A percentile compares a stretch with the other conserved stretches of the same genome.
These are phyloP conservation scores for Melanchra persicariae DNA, from an alignment of 2,888 invertebrate species.

Conservation along the genomic window DNA sequence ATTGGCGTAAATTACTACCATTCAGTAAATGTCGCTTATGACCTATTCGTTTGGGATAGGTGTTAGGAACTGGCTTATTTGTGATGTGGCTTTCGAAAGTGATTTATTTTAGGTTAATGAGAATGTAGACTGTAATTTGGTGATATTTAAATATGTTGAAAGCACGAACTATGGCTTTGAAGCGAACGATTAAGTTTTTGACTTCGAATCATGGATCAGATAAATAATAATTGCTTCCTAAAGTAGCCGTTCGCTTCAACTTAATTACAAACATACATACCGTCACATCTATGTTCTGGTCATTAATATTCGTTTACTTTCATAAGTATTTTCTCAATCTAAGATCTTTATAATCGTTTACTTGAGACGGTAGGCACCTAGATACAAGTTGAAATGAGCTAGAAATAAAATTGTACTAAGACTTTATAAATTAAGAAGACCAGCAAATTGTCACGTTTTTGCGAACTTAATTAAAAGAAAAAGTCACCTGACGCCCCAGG, in stretches of 20 bases:
- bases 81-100: slow-evolving; percentile 29
- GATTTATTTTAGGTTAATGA: slow-evolving; percentile 23
- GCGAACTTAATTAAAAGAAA: slow-evolving; percentile 34
- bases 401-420: not conserved
- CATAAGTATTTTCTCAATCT: too few species aligned
- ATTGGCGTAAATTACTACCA: slow-evolving; percentile 62
- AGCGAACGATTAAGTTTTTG: too few species aligned
- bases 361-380: not conserved
- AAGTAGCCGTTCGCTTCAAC: too few species aligned
- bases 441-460: not conserved
- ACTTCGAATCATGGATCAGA: too few species aligned
- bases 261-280: too few species aligned
- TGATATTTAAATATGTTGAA: not conserved
- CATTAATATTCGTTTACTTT: too few species aligned
- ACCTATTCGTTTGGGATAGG: slow-evolving; percentile 23
- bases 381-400: not conserved
- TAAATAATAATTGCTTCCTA: too few species aligned
- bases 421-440: not conserved
- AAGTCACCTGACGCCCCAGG: slow-evolving; percentile 17
- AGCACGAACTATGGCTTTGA: too few species aligned
- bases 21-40: slow-evolving; percentile 44
- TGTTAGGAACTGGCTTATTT: slow-evolving; percentile 23
- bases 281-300: too few species aligned
- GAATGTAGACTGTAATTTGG: not conserved
- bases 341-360: too few species aligned